A percentile compares a stretch with the other conserved stretches of the same genome.
Evolutionary conservation across 1,140 invertebrate species (phyloP).

Genomic region (Trichogramma pretiosum): DNA sequence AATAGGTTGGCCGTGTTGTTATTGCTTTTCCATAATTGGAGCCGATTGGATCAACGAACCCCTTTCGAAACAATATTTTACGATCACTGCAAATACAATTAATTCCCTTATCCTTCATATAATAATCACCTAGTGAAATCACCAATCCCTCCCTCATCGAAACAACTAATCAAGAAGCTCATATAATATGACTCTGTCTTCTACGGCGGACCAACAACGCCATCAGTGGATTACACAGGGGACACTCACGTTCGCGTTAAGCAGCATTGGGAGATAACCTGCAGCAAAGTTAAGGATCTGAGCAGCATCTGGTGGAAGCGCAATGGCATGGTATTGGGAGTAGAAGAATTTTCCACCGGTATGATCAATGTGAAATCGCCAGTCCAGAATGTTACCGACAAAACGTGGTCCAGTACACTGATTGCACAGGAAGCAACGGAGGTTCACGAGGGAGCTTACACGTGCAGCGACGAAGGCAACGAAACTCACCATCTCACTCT

Average conservation of each 20-base stretch:
- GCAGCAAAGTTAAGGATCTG: conserved; percentile 24
- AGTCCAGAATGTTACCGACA: conserved; percentile 1
- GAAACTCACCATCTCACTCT: conserved; percentile 29
- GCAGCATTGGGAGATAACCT: conserved; percentile 33
- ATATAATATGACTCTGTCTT: no score
- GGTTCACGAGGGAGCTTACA: conserved; percentile 36
- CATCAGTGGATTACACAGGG: conserved; percentile 26
- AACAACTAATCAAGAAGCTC: no score
- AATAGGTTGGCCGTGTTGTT: no score
- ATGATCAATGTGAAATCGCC: conserved; percentile 25
- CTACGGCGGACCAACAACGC: neutral
- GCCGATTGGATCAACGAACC: no score
- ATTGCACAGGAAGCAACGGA: conserved; percentile 24
- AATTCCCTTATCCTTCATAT: no score
- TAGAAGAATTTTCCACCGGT: conserved; percentile 30
- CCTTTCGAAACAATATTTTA: no score
- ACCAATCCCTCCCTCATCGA: no score
- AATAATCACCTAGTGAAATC: no score
- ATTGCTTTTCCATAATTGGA: no score
- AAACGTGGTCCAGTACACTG: conserved; percentile 23
- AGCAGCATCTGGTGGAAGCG: conserved; percentile 34
- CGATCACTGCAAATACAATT: no score
- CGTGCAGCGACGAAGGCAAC: conserved; percentile 27
- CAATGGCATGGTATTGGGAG: conserved; percentile 32
- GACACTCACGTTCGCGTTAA: conserved; percentile 25